Percentiles rank a stretch among this genome's conserved stretches.
phyloP scores from a whole-genome alignment of 2,113 vertebrate genomes.

The Marcusenius ussheri region DNA sequence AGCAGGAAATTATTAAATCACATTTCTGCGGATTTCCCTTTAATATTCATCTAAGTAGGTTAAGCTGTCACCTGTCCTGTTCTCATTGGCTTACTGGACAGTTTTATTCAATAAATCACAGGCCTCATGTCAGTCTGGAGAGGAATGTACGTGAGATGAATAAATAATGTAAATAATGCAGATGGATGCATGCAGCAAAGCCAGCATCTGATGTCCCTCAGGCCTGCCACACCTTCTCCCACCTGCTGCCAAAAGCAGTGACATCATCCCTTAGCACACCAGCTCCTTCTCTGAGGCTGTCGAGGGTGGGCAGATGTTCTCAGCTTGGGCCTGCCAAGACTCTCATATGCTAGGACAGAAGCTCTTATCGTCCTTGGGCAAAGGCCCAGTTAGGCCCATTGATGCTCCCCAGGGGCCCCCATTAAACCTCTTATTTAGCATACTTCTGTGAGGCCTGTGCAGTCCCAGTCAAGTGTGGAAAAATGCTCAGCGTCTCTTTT shows the following conservation, averaged over 20 bases:
- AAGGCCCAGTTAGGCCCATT: neutral
- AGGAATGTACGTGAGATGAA: neutral
- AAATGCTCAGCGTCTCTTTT: neutral
- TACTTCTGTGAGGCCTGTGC: neutral
- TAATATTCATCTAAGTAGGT: neutral
- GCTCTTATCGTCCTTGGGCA: neutral
- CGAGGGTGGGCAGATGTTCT: constrained; percentile 21
- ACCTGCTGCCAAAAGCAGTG: constrained; percentile 38
- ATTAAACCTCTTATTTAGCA: neutral
- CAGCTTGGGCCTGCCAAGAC: neutral
- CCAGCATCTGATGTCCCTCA: neutral
- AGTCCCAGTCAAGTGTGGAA: neutral
- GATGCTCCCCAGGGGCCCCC: neutral
- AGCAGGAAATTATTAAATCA: neutral
- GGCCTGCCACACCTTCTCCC: constrained; percentile 21
- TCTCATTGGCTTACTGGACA: neutral
- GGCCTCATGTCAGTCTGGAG: neutral
- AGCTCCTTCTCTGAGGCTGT: constrained; percentile 28
- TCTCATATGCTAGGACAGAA: neutral
- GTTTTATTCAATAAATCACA: neutral
- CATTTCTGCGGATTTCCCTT: neutral
- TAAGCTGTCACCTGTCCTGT: neutral
- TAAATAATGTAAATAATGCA: constrained; percentile 12
- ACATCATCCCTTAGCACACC: constrained; percentile 44
- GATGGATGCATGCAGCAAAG: constrained; percentile 9